A percentile compares a stretch with the other conserved stretches of the same genome.
Evolutionary conservation across 2,888 invertebrate genomes (phyloP).

Genomic region (Embidobia sp.): DNA sequence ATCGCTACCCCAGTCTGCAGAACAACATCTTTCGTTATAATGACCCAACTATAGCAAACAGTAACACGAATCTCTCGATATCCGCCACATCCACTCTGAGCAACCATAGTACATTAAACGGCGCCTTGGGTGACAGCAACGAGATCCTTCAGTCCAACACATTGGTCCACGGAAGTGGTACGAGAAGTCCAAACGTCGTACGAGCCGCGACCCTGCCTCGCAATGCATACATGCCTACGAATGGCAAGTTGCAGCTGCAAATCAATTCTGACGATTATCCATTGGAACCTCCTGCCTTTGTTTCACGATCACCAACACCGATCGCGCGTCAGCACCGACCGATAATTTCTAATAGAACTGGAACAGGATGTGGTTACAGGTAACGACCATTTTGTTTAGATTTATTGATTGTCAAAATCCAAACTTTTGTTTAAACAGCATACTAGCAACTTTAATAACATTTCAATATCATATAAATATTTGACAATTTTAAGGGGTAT

Average conservation of each 20-base stretch:
- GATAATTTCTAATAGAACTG: constrained; percentile 67
- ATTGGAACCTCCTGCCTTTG: constrained; percentile 78
- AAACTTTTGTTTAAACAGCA: no score
- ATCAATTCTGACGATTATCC: constrained; percentile 79
- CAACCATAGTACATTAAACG: constrained; percentile 83
- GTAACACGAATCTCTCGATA: constrained; percentile 79
- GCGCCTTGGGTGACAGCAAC: constrained; percentile 84
- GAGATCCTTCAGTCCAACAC: constrained; percentile 78
- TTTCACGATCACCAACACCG: constrained; percentile 79
- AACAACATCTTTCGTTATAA: constrained; percentile 88
- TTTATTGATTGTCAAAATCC: no score
- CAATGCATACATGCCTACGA: constrained; percentile 84
- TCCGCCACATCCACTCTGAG: constrained; percentile 79
- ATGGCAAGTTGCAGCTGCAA: constrained; percentile 76
- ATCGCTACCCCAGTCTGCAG: constrained; percentile 81
- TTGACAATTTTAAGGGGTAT: no score
- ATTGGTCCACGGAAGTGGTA: constrained; percentile 72
- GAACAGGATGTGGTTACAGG: constrained; percentile 58
- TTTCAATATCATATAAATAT: no score
- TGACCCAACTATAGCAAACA: constrained; percentile 84
- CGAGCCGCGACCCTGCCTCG: constrained; percentile 89
- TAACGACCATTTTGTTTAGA: constrained; percentile 1
- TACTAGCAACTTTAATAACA: no score
- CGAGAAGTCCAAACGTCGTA: constrained; percentile 79
- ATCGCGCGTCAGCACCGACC: constrained; percentile 73